Base-by-base conservation (phyloP, 1,140 invertebrate species). In the Eufriesea mexicana region DNA sequence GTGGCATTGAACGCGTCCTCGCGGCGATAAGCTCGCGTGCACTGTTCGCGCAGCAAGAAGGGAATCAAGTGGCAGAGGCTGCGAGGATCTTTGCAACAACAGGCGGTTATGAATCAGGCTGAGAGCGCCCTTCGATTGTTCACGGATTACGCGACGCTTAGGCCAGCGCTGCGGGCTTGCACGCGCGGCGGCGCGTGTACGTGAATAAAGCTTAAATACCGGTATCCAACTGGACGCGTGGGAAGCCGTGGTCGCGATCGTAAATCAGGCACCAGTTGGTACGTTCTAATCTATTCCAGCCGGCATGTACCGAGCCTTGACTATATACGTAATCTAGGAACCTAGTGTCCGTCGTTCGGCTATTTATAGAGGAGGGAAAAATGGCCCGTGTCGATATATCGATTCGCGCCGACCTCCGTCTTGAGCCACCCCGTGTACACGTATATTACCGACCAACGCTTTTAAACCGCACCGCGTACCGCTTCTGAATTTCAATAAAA, bases 351-450 rank as follows among this genome's bases (percentile, higher is more conserved):
- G 84, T 71, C 66, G 87, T 88, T 84, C 45, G 73, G 84, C 78
- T 89, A 89, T 89, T 89, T 89, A 89, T 89, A 89, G 87, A n/a
- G 20, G 59, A 70, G 77, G 74, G 75, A 62, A 88, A 89, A 88
- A 89, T 88, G 87, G 77, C 86, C 84, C 86, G 86, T 89, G 87
- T 89, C 87, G 87, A 89, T 89, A 89, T 88, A 89, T 89, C 84
- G 87, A 89, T 89, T 88, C 81, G 59, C 64, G 72, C 66, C 79
- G 76, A 70, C 77, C 84, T 78, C 84, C 79, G 86, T 88, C 83
- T 85, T 88, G 55, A 51, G 57, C 76, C 61, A 14, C 55, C 28
- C 20, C 35, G 59, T 79, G 45, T 68, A 62, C 75, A 71, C n/a
- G 6, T 20, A 23, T 74, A 66, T 84, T 72, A 16, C 55, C 66